Conservation (phyloP, 2,113 vertebrate species). For the Hippocampus abdominalis region DNA sequence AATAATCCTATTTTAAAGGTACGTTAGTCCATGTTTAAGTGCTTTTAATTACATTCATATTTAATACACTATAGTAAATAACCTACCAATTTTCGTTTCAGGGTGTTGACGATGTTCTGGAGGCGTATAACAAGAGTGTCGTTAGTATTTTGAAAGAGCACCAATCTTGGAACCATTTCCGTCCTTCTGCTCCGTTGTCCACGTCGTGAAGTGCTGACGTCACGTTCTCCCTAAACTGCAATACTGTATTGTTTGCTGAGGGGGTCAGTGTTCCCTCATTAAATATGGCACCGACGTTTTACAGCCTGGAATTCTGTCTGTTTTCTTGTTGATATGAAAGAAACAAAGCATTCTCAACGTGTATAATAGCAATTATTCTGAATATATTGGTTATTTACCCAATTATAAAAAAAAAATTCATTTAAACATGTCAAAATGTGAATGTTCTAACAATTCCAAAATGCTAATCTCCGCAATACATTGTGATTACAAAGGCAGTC, state of each 20-base stretch:
- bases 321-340: neutral
- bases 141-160: conserved; percentile 54
- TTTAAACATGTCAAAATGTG: no score
- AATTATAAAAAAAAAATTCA: no score
- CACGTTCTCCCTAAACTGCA: conserved; percentile 19
- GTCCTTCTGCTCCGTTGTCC: conserved; percentile 36
- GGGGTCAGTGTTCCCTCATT: conserved; percentile 33
- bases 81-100: fast-evolving
- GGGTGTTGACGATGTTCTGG: neutral
- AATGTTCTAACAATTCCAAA: no score
- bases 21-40: fast-evolving
- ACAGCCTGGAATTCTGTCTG: neutral
- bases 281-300: neutral
- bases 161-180: conserved; percentile 15
- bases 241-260: neutral
- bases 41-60: neutral
- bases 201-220: conserved; percentile 61
- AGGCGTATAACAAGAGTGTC: fast-evolving
- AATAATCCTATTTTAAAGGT: neutral
- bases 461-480: no score
- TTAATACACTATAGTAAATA: fast-evolving
- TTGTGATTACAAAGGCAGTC: no score
- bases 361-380: no score
- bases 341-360: neutral
- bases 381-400: no score